Evolutionary conservation across 23 tunicate genomes (phyloP).

Genomic region (Styela plicata): DNA sequence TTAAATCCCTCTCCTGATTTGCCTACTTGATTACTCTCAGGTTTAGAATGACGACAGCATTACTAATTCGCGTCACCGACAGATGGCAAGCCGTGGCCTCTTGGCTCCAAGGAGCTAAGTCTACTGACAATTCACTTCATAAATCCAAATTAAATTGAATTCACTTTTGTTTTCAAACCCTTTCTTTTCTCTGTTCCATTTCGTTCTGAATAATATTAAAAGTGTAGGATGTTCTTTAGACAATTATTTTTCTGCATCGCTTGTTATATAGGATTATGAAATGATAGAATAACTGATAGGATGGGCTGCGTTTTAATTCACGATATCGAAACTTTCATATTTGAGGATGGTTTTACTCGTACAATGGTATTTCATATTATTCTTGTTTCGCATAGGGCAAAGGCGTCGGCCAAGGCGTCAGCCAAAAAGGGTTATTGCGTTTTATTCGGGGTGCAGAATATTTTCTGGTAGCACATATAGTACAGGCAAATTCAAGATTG

Average conservation of each 20-base stretch:
- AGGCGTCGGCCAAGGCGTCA: no score
- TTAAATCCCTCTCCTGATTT: neutral
- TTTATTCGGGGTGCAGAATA: no score
- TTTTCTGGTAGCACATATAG: no score
- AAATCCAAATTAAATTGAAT: neutral
- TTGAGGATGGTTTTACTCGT: no score
- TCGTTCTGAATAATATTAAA: no score
- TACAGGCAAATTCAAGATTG: no score
- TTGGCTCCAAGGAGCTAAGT: neutral
- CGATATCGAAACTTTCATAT: no score
- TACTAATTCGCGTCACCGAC: neutral
- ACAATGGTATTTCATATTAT: no score
- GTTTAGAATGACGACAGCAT: neutral
- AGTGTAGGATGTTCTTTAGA: neutral
- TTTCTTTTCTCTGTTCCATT: neutral
- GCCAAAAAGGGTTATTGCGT: no score
- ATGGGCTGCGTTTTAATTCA: no score
- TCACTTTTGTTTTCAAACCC: neutral
- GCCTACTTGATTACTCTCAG: neutral
- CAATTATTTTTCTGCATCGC: neutral
- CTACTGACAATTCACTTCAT: neutral
- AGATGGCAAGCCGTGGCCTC: constrained; percentile 1
- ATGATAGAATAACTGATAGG: neutral
- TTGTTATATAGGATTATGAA: neutral
- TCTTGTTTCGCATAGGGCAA: no score